Percentiles rank a stretch among this genome's conserved stretches.
Conservation (phyloP, 2,888 invertebrate genomes). For the Drosophila mercatorum region DNA sequence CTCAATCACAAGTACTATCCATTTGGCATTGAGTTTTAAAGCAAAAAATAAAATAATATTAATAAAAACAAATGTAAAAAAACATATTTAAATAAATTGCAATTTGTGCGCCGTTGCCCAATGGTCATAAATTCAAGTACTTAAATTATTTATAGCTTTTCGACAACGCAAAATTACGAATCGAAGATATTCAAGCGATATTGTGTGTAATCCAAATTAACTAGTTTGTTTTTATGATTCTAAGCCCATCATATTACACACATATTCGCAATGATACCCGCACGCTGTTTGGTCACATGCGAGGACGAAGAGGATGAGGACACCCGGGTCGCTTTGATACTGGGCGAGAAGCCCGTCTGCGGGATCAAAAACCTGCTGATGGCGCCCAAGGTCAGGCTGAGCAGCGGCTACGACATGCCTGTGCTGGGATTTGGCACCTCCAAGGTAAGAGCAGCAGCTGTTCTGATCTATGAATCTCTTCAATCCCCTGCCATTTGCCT, state of each 20-base stretch:
- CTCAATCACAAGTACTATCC: slow-evolving; percentile 84
- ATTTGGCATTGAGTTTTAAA: slow-evolving; percentile 82
- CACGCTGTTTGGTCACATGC: slow-evolving; percentile 48
- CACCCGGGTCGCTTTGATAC: slow-evolving; percentile 41
- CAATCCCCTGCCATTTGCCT: not conserved
- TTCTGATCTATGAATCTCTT: not conserved
- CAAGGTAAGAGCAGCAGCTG: slow-evolving; percentile 14
- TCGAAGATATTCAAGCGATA: slow-evolving; percentile 4
- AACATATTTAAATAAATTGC: slow-evolving; percentile 10
- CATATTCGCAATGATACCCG: slow-evolving; percentile 52
- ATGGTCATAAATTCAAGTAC: not conserved
- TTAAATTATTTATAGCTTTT: slow-evolving; percentile 3
- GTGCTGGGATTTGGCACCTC: slow-evolving; percentile 89
- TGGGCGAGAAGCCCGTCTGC: slow-evolving; percentile 55
- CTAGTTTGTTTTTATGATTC: slow-evolving; percentile 10
- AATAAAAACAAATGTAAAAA: not conserved
- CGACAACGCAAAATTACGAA: slow-evolving; percentile 14
- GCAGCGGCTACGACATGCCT: slow-evolving; percentile 88
- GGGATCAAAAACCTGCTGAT: slow-evolving; percentile 47
- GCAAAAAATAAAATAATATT: not conserved
- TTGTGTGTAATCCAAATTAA: slow-evolving; percentile 7
- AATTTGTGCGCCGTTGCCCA: not conserved
- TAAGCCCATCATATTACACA: not conserved
- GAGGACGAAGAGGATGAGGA: slow-evolving; percentile 55
- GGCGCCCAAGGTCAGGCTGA: slow-evolving; percentile 87